Evolutionary conservation across 2,113 vertebrate genomes (phyloP).

Genomic region (Brachionichthys hirsutus): DNA sequence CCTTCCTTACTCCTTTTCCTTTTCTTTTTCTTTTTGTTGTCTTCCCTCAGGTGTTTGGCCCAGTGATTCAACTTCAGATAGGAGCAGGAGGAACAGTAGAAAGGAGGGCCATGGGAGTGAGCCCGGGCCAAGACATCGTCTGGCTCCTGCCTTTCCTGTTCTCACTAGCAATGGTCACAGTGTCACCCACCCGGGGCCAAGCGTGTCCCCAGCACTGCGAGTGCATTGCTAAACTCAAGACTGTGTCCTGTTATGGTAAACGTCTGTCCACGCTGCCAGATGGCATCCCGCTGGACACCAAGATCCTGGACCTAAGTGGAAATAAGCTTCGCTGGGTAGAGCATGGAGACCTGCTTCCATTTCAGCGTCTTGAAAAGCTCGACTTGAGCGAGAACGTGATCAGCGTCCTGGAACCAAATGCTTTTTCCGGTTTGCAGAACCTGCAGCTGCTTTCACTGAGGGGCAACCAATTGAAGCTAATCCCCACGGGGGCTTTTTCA

Average conservation of each 20-base stretch:
- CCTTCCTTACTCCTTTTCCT: background rate
- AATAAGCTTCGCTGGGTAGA: constrained; percentile 95
- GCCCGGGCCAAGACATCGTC: constrained; percentile 71
- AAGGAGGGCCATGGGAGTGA: constrained; percentile 76
- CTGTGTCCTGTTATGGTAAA: constrained; percentile 87
- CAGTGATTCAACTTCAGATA: constrained; percentile 71
- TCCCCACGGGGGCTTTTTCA: constrained; percentile 91
- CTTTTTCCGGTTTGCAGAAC: constrained; percentile 86
- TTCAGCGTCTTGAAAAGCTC: constrained; percentile 86
- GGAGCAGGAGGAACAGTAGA: constrained; percentile 48
- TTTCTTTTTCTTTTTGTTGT: background rate
- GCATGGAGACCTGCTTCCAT: constrained; percentile 83
- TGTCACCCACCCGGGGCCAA: constrained; percentile 59
- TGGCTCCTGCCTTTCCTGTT: constrained; percentile 79
- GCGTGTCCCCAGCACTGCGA: constrained; percentile 91
- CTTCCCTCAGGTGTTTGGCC: constrained; percentile 75
- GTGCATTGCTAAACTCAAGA: constrained; percentile 79
- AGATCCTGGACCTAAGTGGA: constrained; percentile 86
- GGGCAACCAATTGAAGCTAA: constrained; percentile 91
- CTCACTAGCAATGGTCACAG: constrained; percentile 72
- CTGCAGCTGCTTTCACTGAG: constrained; percentile 85
- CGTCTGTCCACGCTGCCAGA: constrained; percentile 88
- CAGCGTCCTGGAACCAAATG: constrained; percentile 89
- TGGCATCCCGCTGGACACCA: constrained; percentile 88
- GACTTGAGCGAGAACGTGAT: constrained; percentile 95